Evolutionary conservation across 2,888 invertebrate species (phyloP), one percentile per base, ranked within the genome.

Genomic region (Cancer borealis): DNA sequence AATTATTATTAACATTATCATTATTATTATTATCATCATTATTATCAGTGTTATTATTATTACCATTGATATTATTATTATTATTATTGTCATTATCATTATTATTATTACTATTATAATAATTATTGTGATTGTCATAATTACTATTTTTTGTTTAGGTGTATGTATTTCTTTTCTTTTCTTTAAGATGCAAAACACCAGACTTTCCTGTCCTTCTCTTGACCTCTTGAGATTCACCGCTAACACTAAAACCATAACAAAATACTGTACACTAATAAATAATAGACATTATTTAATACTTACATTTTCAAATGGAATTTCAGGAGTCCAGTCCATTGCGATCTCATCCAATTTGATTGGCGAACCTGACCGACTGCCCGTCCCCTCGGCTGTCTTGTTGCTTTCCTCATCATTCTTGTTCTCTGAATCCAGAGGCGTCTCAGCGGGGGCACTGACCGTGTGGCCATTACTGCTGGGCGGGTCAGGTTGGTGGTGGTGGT

Each of bases 231-330:
- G 39, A 39, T 39, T 39, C 39, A 39, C 39, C 39, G 39, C 39
- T 39, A 39, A 39, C 39, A 39, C 39, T 39, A 39, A 39, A 39
- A 39, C 2, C 39, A 39, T 39, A 39, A 39, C 39, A 39, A 39
- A 39, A 39, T 39, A 39, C 39, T 39, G 39, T 39, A 39, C 39
- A 39, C 39, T 39, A 39, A 39, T 39, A 39, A 39, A 2, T 39
- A 39, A 39, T 39, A 2, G 39, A 39, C 39, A 39, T 39, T 39
- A 39, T 39, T 39, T 39, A 2, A 79, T 49, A 89, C 97, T 97
- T 97, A 98, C 98, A 97, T 98, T 98, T 97, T 98, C 98, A 96
- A 99, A 99, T 0, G 98, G 99, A 96, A 98, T 98, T 97, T 99
- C 99, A 0, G 99, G 98, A 45, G 98, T 98, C 98, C 98, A 99